Base-by-base conservation (phyloP, 2,797 vertebrate species). In the Sebastes kiyomatsui region DNA sequence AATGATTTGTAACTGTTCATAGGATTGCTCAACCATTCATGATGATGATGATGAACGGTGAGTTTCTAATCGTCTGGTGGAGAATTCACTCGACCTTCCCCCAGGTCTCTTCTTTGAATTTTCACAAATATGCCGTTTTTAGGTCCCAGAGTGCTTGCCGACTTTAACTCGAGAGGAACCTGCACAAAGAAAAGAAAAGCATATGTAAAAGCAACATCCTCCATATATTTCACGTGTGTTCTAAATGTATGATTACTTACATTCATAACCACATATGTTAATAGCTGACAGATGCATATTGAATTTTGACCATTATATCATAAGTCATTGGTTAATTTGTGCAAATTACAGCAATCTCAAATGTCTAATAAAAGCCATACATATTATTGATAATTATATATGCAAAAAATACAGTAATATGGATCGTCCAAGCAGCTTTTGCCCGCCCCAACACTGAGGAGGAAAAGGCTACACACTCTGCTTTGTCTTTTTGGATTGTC, bases 161-260 rank as follows among this genome's bases (percentile, higher is more conserved):
- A 97, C 91, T 96, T 97, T 81, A 99, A 83, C 86, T 97, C 95
- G 67, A 99, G 95, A 61, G 98, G 98, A 88, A 97, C 94, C 98
- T 99, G 89, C 65, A 81, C 22, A 22, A 33, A 55, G 38, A 74
- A 35, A 58, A 33, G 0, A 73, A 62, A 0, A 12, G 3, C 2
- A 33, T 2, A 23, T 25, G 22, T 23, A 68, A 62, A 33, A 35
- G 20, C 12, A 60, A 23, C 58, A 27, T 56, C 32, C 13, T 42
- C 7, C n/a, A 67, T 46, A 25, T 3, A 7, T 52, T n/a, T 22
- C 6, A 3, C 18, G 11, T 22, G 6, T n/a, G 10, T 56, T 25
- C 23, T 27, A 22, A 71, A 42, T 25, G 2, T 10, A 42, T 3
- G 30, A 22, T 30, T 30, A 54, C 42, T 46, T 18, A 16, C 5